Conservation (phyloP, 2,113 vertebrate species). For the Herpailurus yagouaroundi region DNA sequence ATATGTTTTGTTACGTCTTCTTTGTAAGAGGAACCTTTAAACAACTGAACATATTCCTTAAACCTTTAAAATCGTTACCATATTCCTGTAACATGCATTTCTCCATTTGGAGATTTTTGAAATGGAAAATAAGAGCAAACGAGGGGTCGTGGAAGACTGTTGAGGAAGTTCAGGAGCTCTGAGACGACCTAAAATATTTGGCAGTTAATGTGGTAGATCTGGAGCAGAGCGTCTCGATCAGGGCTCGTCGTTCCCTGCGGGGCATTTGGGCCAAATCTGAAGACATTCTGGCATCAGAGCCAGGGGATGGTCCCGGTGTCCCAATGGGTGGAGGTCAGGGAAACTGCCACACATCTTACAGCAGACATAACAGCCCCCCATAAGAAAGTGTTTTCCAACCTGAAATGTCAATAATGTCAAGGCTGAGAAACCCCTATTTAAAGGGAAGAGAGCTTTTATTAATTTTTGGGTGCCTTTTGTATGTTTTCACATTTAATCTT, state of each 20-base stretch:
- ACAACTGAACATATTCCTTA: not conserved
- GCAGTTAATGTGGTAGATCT: not conserved
- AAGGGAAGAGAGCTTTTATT: not conserved
- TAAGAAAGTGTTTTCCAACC: not conserved
- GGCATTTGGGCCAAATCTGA: not conserved
- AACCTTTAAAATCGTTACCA: not conserved
- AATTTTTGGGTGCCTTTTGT: not conserved
- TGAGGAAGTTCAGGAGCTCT: not conserved
- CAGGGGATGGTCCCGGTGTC: not conserved
- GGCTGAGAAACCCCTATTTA: not conserved
- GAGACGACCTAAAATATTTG: not conserved
- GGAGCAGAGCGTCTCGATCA: not conserved
- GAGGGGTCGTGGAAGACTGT: not conserved
- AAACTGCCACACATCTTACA: not conserved
- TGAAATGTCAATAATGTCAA: not conserved
- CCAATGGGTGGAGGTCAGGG: not conserved
- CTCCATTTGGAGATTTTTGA: not conserved
- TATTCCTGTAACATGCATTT: not conserved
- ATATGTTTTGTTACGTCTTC: not conserved
- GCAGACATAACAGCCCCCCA: not conserved
- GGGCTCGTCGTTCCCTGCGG: not conserved
- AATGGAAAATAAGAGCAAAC: conserved; percentile 3
- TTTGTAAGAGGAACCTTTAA: conserved; percentile 5
- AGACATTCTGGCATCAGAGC: not conserved
- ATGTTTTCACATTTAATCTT: not conserved